Conservation (phyloP, 2,113 vertebrate species). For the Aplodontia rufa region DNA sequence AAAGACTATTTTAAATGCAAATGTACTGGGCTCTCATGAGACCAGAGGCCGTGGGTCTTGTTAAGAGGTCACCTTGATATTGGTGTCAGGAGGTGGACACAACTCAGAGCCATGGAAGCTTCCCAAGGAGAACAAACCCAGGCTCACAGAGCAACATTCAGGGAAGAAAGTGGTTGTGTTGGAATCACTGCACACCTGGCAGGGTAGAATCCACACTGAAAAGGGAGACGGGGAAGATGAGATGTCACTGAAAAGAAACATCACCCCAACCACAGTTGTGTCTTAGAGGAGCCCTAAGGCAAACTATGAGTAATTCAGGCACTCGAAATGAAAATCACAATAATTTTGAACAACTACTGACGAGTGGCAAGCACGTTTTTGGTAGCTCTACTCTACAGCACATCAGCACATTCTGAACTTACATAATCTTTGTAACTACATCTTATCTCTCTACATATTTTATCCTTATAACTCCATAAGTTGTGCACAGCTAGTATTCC, state of each 20-base stretch:
- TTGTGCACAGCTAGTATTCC: neutral
- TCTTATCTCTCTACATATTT: neutral
- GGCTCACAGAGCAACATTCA: neutral
- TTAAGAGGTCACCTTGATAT: neutral
- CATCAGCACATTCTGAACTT: neutral
- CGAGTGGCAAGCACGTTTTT: neutral
- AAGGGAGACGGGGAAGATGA: neutral
- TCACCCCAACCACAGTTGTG: neutral
- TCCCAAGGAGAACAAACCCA: neutral
- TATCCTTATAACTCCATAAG: neutral
- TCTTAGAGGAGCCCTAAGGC: neutral
- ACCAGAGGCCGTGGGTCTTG: neutral
- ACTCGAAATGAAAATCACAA: neutral
- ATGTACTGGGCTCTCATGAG: neutral
- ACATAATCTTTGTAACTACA: neutral
- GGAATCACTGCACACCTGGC: neutral
- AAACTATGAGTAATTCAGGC: neutral
- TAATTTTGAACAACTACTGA: neutral
- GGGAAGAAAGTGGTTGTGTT: neutral
- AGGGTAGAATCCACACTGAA: neutral
- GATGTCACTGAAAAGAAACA: neutral
- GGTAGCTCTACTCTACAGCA: neutral
- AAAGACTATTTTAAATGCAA: neutral
- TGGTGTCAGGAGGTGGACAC: no score
- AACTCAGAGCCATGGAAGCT: neutral